Conservation (phyloP, 2,113 vertebrate species). For the Empidonax traillii region DNA sequence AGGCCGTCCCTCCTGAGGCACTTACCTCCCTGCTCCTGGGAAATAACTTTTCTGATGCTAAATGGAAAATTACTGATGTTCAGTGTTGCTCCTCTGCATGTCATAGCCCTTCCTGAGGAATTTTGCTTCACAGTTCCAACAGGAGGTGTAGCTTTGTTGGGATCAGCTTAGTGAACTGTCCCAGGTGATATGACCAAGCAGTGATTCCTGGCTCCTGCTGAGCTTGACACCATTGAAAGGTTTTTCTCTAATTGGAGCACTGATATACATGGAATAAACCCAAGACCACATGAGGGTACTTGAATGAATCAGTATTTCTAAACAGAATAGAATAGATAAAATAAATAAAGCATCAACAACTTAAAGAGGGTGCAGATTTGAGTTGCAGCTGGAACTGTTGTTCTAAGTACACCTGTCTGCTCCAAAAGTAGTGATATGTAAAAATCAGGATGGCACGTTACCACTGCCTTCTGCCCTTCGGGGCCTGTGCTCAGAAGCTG, state of each 20-base stretch:
- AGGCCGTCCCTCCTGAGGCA: neutral
- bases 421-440: neutral
- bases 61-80: neutral
- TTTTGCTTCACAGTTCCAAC: neutral
- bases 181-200: neutral
- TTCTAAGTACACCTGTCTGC: neutral
- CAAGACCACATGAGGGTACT: neutral
- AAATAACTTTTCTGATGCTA: neutral
- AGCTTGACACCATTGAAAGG: neutral
- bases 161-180: neutral
- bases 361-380: neutral
- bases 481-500: neutral
- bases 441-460: neutral
- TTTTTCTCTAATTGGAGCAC: neutral
- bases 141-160: neutral
- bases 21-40: neutral
- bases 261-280: neutral
- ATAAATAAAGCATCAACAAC: neutral
- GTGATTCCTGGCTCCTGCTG: neutral
- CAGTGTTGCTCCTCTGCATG: neutral
- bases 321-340: neutral
- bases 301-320: neutral
- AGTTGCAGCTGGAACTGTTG: neutral
- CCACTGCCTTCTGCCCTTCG: neutral
- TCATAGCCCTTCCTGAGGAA: neutral